Conservation (phyloP, 2,888 invertebrate species). For the Suillia variegata region DNA sequence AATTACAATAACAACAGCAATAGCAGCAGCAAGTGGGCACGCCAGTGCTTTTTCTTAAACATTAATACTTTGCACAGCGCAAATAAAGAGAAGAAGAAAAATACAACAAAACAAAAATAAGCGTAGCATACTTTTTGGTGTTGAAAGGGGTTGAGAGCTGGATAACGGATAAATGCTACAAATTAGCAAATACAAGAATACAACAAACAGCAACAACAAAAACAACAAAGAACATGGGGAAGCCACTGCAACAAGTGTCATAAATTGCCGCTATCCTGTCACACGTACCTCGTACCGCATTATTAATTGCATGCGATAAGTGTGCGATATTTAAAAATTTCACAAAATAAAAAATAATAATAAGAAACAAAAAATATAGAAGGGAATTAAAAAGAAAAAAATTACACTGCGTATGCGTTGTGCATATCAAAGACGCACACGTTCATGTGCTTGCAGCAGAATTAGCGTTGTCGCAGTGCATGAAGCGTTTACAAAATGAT, state of each 20-base stretch:
- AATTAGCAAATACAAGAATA: constrained; percentile 19
- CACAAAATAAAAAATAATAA: too few relatives aligned
- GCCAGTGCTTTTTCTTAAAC: constrained; percentile 51
- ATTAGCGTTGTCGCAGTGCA: constrained; percentile 31
- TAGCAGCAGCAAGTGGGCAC: too few relatives aligned
- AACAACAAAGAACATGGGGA: too few relatives aligned
- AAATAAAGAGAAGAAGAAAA: constrained; percentile 27
- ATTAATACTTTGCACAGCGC: constrained; percentile 39
- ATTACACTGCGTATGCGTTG: background rate
- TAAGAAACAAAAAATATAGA: background rate
- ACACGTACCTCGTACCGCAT: constrained; percentile 25
- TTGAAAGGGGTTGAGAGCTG: constrained; percentile 6
- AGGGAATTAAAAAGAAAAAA: background rate
- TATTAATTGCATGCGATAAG: constrained; percentile 17
- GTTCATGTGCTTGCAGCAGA: constrained; percentile 21
- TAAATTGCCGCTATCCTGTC: constrained; percentile 36
- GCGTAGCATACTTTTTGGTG: constrained; percentile 28
- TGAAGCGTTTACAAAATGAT: constrained; percentile 51
- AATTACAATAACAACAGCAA: constrained; percentile 45
- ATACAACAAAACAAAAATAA: constrained; percentile 45
- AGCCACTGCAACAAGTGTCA: constrained; percentile 55
- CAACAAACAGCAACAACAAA: too few relatives aligned
- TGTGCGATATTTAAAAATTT: too few relatives aligned
- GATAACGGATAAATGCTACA: background rate
- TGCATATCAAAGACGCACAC: background rate